Evolutionary conservation across 1,140 invertebrate genomes (phyloP).

Genomic region (Neodiprion pinetum): DNA sequence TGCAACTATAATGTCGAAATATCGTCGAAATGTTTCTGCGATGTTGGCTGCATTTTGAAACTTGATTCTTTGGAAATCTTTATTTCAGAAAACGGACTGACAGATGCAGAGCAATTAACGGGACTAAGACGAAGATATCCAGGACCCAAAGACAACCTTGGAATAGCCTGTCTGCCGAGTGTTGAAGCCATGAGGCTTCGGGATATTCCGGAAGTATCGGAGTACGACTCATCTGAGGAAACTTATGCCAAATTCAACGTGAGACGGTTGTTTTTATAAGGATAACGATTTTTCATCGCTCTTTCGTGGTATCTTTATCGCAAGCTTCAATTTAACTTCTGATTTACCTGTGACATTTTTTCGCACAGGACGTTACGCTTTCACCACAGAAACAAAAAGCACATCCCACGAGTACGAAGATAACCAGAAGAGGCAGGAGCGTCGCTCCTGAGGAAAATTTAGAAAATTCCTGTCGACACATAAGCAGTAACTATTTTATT

Average conservation of each 20-base stretch:
- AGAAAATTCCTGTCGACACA: neutral
- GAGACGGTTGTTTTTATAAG: too few species aligned
- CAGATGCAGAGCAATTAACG: neutral
- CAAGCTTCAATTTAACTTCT: too few species aligned
- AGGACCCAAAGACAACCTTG: slow-evolving; percentile 30
- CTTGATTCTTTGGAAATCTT: too few species aligned
- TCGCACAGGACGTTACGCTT: neutral
- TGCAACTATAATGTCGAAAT: too few species aligned
- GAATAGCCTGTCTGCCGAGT: slow-evolving; percentile 30
- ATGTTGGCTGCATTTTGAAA: too few species aligned
- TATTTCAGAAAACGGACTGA: neutral
- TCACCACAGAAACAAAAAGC: neutral
- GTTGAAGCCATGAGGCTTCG: neutral
- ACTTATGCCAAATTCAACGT: neutral
- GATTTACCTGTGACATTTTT: too few species aligned
- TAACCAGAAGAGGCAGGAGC: neutral
- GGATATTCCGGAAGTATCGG: slow-evolving; percentile 20
- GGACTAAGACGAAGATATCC: slow-evolving; percentile 23
- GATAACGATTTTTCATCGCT: too few species aligned
- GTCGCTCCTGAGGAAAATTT: neutral
- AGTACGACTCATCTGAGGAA: slow-evolving; percentile 12
- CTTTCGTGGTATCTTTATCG: too few species aligned
- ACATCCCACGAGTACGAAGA: neutral
- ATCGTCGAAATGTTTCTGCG: too few species aligned
- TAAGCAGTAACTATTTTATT: neutral